Evolutionary conservation across 2,113 vertebrate genomes (phyloP), one percentile per base, ranked within the genome.

Genomic region (Gallinago paraguaiae): DNA sequence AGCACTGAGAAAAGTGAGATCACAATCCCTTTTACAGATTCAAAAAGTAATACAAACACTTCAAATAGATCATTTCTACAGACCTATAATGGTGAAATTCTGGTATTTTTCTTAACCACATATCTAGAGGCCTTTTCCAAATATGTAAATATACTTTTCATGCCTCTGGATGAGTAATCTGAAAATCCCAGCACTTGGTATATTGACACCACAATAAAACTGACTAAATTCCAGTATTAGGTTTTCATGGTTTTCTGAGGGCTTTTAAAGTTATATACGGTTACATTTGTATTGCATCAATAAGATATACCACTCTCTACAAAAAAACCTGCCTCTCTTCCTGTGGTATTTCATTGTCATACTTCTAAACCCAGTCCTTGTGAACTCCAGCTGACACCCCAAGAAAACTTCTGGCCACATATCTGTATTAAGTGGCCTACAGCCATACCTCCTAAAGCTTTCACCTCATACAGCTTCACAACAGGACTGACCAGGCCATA

Each of bases 61-160:
- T 88, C 88, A 86, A 93, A 77, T 1, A 37, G 30, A 60, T 64
- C 0, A 43, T 92, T 94, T 63, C 69, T 80, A 45, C n/a, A 93
- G 51, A 70, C 15, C 8, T 54, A 46, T 48, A 83, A 95, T 81
- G 60, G 94, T 8, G 41, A 95, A 67, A 85, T 83, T 86, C 64
- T 93, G 75, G 46, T 7, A 56, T 80, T 75, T 86, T 82, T 69
- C 7, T 64, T 30, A 41, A 83, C 81, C 83, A 89, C 81, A 74
- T 75, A 92, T 94, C 92, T 80, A 86, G 33, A 81, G 80, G 60
- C 10, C 18, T 82, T 82, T 94, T 75, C 35, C 30, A 88, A 92
- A 92, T 51, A 78, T 6, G 1, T 37, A 79, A 79, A 24, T 74
- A 64, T 68, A 64, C 65, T 78, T 85, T 20, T 64, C 74, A 53